phyloP scores from a whole-genome alignment of 2,888 invertebrate species.

The Xestia c-nigrum region DNA sequence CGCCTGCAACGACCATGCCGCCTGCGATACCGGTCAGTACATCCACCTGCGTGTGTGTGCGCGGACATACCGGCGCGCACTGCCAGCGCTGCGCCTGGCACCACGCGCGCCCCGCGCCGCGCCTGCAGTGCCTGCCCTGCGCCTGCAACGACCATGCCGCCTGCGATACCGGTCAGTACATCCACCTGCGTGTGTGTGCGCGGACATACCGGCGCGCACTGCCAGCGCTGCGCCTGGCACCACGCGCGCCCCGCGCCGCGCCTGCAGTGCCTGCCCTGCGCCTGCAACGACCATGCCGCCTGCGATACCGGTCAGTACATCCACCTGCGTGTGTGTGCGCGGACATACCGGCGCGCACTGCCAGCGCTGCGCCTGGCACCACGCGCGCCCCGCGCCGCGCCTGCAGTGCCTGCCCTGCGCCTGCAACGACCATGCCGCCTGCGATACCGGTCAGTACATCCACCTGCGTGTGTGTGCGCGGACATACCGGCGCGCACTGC shows the following conservation, averaged over 20 bases:
- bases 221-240: conserved; percentile 93
- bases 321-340: conserved; percentile 94
- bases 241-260: conserved; percentile 90
- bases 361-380: conserved; percentile 92
- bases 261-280: conserved; percentile 94
- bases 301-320: conserved; percentile 92
- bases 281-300: conserved; percentile 96
- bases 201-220: conserved; percentile 94
- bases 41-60: conserved; percentile 93
- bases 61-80: conserved; percentile 94
- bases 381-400: conserved; percentile 90
- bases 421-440: conserved; percentile 96
- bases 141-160: conserved; percentile 97
- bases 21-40: conserved; percentile 92
- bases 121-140: conserved; percentile 94
- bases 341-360: conserved; percentile 95
- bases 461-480: conserved; percentile 94
- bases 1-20: conserved; percentile 96
- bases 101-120: conserved; percentile 90
- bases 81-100: conserved; percentile 94
- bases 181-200: conserved; percentile 94
- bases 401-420: conserved; percentile 95
- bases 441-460: conserved; percentile 91
- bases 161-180: conserved; percentile 92
- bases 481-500: conserved; percentile 95